Conservation (phyloP, 2,888 invertebrate species). For the Himalopsyche kuldschensis region DNA sequence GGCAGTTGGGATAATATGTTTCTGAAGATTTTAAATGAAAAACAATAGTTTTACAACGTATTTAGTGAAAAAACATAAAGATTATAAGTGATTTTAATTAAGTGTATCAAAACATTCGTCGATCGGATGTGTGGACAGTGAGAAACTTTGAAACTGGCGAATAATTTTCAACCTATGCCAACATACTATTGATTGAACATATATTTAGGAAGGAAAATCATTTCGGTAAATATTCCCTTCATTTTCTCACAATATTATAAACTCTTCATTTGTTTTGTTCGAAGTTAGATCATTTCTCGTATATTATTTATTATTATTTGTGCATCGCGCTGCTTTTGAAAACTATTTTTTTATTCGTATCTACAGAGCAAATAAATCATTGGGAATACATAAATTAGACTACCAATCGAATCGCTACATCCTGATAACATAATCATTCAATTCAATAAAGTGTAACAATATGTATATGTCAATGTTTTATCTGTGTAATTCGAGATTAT, state of each 20-base stretch:
- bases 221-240: slow-evolving; percentile 18
- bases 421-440: no score
- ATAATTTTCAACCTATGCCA: slow-evolving; percentile 35
- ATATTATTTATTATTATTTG: no score
- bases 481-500: no score
- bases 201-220: slow-evolving; percentile 10
- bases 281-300: no score
- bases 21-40: slow-evolving; percentile 23
- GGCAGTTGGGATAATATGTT: slow-evolving; percentile 30
- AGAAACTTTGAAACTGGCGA: slow-evolving; percentile 15
- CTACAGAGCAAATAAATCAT: no score
- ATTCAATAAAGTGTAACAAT: no score
- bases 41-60: slow-evolving; percentile 2
- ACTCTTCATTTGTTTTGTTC: no score
- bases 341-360: no score
- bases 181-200: slow-evolving; percentile 29
- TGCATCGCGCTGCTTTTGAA: no score
- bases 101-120: background rate
- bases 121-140: background rate
- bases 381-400: no score
- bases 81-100: background rate
- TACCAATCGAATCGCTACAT: no score
- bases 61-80: background rate
- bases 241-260: background rate
- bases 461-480: no score